phyloP scores from a whole-genome alignment of 2,797 vertebrate species.

The Mus spretus region DNA sequence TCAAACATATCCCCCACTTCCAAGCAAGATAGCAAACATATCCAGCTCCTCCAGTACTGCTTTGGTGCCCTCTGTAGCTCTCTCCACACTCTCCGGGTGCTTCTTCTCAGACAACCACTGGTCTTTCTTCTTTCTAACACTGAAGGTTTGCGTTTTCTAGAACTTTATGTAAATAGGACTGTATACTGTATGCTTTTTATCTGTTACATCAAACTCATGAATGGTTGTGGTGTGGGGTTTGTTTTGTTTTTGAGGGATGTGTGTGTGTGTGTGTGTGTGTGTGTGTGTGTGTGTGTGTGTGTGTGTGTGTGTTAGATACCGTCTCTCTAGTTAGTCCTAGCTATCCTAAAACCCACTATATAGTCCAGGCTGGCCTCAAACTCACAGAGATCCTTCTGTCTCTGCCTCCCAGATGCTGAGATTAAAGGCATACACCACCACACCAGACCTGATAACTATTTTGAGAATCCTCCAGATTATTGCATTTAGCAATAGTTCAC shows the following conservation, averaged over 20 bases:
- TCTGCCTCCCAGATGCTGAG: background rate
- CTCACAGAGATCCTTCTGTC: background rate
- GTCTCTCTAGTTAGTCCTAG: background rate
- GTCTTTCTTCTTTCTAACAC: background rate
- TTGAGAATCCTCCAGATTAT: background rate
- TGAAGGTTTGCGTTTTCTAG: background rate
- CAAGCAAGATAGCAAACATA: background rate
- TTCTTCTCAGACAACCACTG: constrained; percentile 1
- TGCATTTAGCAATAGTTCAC: background rate
- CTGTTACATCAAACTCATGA: background rate
- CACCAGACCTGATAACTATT: background rate
- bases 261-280: too few relatives aligned
- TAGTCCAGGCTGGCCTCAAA: background rate
- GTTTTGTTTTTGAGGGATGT: background rate
- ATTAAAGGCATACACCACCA: background rate
- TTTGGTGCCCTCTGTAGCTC: background rate
- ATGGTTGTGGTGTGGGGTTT: background rate
- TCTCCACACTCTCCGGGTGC: background rate
- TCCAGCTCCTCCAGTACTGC: too few relatives aligned
- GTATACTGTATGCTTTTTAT: background rate
- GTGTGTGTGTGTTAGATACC: background rate
- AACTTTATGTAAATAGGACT: constrained; percentile 18
- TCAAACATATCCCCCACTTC: background rate
- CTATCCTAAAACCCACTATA: background rate
- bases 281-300: too few relatives aligned